These are phyloP conservation scores for Hybognathus amarus DNA, from an alignment of 2,797 vertebrate genomes.

Conservation along the genomic window DNA sequence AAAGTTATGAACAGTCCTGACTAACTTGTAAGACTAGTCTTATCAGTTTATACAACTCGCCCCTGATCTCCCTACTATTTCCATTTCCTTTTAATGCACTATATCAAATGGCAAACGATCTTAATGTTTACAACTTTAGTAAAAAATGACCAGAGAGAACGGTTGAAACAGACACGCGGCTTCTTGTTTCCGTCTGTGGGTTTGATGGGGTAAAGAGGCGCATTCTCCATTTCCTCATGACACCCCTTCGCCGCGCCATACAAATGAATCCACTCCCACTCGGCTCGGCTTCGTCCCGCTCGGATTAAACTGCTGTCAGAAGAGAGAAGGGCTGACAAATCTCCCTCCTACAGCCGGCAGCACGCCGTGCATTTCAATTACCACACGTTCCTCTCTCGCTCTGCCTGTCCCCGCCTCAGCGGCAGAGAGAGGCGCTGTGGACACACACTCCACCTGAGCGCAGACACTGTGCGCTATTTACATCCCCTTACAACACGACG, in stretches of 20 bases:
- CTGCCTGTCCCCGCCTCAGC: constrained; percentile 18
- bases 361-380: constrained; percentile 83
- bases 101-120: background rate
- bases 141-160: background rate
- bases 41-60: too few relatives aligned
- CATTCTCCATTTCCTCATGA: constrained; percentile 82
- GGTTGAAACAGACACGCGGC: background rate
- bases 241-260: constrained; percentile 74
- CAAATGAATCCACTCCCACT: constrained; percentile 82
- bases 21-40: too few relatives aligned
- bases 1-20: too few relatives aligned
- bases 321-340: constrained; percentile 83
- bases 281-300: constrained; percentile 69
- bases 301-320: constrained; percentile 87
- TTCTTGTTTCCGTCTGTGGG: constrained; percentile 18
- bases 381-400: constrained; percentile 22
- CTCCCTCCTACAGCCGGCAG: constrained; percentile 75
- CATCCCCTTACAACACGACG: constrained; percentile 6
- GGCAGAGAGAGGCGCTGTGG: constrained; percentile 20
- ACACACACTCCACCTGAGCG: constrained; percentile 6
- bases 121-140: background rate
- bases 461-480: constrained; percentile 36
- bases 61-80: background rate
- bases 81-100: background rate
- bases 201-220: constrained; percentile 64